Conservation (phyloP, 2,888 invertebrate species). For the Hydriomena furcata region DNA sequence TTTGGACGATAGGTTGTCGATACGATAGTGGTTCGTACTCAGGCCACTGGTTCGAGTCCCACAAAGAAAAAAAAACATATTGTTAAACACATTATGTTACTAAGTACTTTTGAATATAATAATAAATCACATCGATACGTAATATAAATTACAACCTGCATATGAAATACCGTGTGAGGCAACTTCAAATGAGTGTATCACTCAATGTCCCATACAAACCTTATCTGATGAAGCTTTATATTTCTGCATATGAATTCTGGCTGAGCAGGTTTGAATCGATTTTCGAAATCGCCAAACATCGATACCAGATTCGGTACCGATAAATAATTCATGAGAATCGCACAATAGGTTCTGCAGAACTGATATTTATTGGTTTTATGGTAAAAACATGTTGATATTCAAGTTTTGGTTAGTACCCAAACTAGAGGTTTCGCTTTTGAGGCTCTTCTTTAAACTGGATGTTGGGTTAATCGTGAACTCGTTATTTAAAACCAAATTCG, state of each 20-base stretch:
- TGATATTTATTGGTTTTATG: conserved; percentile 60
- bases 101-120: too few relatives aligned
- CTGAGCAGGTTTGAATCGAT: conserved; percentile 63
- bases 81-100: background rate
- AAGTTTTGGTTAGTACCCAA: conserved; percentile 31
- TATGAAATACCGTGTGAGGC: conserved; percentile 29
- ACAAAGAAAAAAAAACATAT: background rate
- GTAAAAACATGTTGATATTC: conserved; percentile 48
- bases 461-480: conserved; percentile 3
- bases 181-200: conserved; percentile 35
- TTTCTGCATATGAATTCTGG: conserved; percentile 42
- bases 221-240: conserved; percentile 34
- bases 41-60: too few relatives aligned
- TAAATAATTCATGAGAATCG: conserved; percentile 74
- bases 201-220: conserved; percentile 41
- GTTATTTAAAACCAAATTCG: too few relatives aligned
- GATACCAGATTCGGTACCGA: conserved; percentile 64
- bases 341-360: conserved; percentile 66
- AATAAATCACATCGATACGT: too few relatives aligned
- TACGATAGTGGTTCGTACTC: too few relatives aligned
- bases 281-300: conserved; percentile 72
- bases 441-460: background rate
- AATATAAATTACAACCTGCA: too few relatives aligned
- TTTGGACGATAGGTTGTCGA: too few relatives aligned
- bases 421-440: conserved; percentile 19